Evolutionary conservation across 1,140 invertebrate genomes (phyloP).

Genomic region (Drosophila sucinea): DNA sequence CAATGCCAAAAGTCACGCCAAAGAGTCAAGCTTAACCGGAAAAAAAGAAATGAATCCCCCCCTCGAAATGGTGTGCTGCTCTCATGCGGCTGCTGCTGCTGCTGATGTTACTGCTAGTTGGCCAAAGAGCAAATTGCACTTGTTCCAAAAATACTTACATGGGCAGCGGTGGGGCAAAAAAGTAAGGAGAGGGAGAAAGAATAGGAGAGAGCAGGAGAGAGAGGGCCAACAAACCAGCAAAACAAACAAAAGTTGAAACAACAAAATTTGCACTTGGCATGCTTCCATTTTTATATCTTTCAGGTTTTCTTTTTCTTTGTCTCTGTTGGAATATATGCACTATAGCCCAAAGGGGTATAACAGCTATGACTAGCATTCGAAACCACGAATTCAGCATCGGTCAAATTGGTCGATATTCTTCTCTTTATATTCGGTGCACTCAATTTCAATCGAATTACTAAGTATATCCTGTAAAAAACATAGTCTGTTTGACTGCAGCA

Average conservation of each 20-base stretch:
- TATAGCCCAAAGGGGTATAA: not conserved
- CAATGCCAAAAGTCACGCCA: constrained; percentile 14
- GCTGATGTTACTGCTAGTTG: constrained; percentile 28
- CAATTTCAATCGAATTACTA: too few species aligned
- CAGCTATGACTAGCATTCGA: not conserved
- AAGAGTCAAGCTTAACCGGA: constrained; percentile 12
- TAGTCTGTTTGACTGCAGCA: constrained; percentile 34
- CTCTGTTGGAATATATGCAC: not conserved
- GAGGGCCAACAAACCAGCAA: constrained; percentile 19
- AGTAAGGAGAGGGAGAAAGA: not conserved
- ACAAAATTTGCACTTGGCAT: constrained; percentile 55
- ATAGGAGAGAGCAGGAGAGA: not conserved
- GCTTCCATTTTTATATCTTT: constrained; percentile 54
- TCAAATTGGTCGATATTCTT: too few species aligned
- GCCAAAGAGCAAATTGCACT: constrained; percentile 42
- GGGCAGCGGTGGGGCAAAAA: not conserved
- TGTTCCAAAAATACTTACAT: constrained; percentile 54
- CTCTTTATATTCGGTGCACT: too few species aligned
- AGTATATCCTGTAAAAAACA: not conserved
- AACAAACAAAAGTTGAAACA: constrained; percentile 29
- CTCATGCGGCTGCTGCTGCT: constrained; percentile 21
- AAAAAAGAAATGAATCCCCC: not conserved
- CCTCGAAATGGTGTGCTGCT: constrained; percentile 13
- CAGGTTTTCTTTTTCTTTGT: constrained; percentile 46
- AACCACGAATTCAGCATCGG: too few species aligned